These are phyloP conservation scores for Cerceris ruficornis DNA, from an alignment of 2,888 invertebrate genomes.

Conservation along the genomic window DNA sequence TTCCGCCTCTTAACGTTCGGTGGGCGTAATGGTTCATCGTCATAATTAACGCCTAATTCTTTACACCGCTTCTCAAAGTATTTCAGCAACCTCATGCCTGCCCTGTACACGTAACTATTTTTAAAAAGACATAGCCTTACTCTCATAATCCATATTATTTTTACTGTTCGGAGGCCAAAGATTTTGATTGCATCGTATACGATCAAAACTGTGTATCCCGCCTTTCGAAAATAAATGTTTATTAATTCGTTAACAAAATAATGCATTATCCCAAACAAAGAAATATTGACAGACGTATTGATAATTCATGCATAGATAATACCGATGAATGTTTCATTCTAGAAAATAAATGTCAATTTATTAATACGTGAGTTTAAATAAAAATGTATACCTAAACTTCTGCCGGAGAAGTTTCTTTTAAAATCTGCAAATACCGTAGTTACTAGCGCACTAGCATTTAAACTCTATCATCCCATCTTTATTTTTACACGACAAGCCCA, in stretches of 20 bases:
- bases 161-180: conserved; percentile 81
- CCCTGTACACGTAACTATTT: conserved; percentile 84
- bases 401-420: too few relatives aligned
- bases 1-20: conserved; percentile 76
- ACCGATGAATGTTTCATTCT: neutral
- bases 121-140: conserved; percentile 67
- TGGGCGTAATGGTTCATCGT: conserved; percentile 81
- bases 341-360: neutral
- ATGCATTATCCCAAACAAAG: neutral
- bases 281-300: neutral
- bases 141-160: conserved; percentile 41
- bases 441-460: too few relatives aligned
- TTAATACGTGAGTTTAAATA: too few relatives aligned
- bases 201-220: conserved; percentile 5
- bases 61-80: conserved; percentile 88
- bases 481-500: too few relatives aligned
- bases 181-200: conserved; percentile 57
- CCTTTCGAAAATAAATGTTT: neutral
- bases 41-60: conserved; percentile 85
- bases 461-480: too few relatives aligned
- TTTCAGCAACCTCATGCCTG: conserved; percentile 88
- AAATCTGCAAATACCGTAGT: too few relatives aligned
- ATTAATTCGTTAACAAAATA: neutral
- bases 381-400: too few relatives aligned
- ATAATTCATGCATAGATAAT: neutral